These are phyloP conservation scores for Periophthalmus modestus DNA, from an alignment of 2,113 vertebrate genomes.

Conservation along the genomic window DNA sequence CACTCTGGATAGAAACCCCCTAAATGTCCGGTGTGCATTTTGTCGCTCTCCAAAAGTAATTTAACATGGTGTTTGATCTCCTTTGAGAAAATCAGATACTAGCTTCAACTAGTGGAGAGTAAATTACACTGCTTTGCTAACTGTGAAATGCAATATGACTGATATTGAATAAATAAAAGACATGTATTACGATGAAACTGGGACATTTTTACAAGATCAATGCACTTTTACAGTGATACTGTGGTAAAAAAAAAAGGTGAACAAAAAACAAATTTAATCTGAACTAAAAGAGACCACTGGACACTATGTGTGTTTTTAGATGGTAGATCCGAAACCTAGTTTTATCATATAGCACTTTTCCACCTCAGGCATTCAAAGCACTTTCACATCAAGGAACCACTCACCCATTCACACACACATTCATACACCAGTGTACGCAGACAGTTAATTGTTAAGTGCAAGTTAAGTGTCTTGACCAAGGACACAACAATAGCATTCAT, in stretches of 20 bases:
- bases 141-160: not conserved
- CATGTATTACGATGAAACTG: not conserved
- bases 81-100: conserved; percentile 51
- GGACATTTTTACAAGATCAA: not conserved
- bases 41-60: conserved; percentile 53
- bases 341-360: no score
- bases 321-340: no score
- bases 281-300: no score
- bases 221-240: not conserved
- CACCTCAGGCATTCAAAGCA: no score
- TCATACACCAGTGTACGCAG: no score
- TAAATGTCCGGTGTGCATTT: conserved; percentile 57
- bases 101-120: conserved; percentile 40
- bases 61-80: conserved; percentile 58
- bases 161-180: not conserved
- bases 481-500: no score
- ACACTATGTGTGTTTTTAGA: no score
- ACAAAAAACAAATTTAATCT: no score
- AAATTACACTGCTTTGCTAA: conserved; percentile 37
- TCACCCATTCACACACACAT: no score
- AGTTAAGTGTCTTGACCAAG: no score
- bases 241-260: not conserved
- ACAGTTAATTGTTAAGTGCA: no score
- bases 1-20: conserved; percentile 55
- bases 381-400: no score